Evolutionary conservation across 2,888 invertebrate species (phyloP), one percentile per base, ranked within the genome.

Genomic region (Seira ritae): DNA sequence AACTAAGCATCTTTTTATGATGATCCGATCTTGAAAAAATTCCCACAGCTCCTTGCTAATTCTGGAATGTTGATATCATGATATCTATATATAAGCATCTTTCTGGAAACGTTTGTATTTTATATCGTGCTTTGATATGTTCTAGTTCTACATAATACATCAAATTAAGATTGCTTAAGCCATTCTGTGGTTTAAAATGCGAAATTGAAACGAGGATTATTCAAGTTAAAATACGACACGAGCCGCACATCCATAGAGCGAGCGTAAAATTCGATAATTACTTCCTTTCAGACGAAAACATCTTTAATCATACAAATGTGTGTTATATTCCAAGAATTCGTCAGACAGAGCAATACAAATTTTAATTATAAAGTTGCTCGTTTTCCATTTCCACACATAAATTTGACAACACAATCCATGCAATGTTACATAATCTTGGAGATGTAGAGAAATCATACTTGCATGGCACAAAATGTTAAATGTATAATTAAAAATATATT

Each of bases 11-110:
- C n/a, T n/a, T n/a, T n/a, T n/a, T n/a, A n/a, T n/a, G n/a, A n/a
- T 42, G 42, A 42, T 8, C 12, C 69, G 80, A 73, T 80, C 80
- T 80, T 74, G 80, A 80, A 79, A 73, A 22, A 46, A 67, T 80
- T 80, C 80, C 68, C 80, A 80, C 69, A 74, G 74, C 12, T 42
- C 12, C 6, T 6, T 42, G n/a, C n/a, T n/a, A n/a, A 6, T 42
- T 42, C 42, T 42, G 42, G 42, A 42, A 42, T 42, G 42, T 42
- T 42, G n/a, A n/a, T n/a, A n/a, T 42, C 6, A 42, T 42, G 42
- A 42, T 42, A 12, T n/a, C n/a, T n/a, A n/a, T n/a, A n/a, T 60
- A 60, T 17, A 23, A 62, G 62, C 74, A 50, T 46, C 24, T 70
- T 78, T 65, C 20, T 19, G 24, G 31, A 15, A 31, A 72, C n/a